Base-by-base conservation (phyloP, 2,797 vertebrate species). In the Macropodus opercularis region DNA sequence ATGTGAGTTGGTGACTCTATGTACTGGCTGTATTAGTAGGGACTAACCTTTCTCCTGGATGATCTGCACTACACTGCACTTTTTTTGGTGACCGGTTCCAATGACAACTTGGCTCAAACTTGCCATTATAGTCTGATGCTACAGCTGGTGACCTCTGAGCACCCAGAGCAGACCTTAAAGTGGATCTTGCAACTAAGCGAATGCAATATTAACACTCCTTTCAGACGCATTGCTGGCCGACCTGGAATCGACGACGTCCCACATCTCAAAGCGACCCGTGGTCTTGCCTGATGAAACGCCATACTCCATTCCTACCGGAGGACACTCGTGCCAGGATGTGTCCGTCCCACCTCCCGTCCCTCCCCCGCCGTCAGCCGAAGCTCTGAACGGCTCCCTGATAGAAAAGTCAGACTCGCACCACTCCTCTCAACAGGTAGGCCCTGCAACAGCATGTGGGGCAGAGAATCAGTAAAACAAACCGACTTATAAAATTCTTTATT, bases 161-260 rank as follows among this genome's bases (percentile, higher is more conserved):
- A n/a, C n/a, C n/a, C n/a, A n/a, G n/a, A n/a, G n/a, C n/a, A n/a
- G n/a, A n/a, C n/a, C n/a, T n/a, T n/a, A n/a, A n/a, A 36, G 26
- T 51, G 17, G 14, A 19, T 5, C 13, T 14, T 12, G 0, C 21
- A 41, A 46, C 23, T 9, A 0, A 6, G 12, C n/a, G 7, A 21
- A 23, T 27, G 12, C 6, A 43, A 42, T 5, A 2, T 26, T 1
- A 48, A 70, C n/a, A 3, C 29, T 17, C 56, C n/a, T 64, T 76
- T 54, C 86, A 98, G 97, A 99, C 24, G 96, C 96, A 0, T 90
- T 99, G 70, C 85, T 99, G 76, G 97, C 96, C 2, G 97, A 98
- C 88, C 89, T 99, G 87, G 97, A 98, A 86, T 99, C 97, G 0
- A 98, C 97, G 52, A 98, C 97, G 11, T 98, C 96, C 0, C 95